Evolutionary conservation across 2,113 vertebrate species (phyloP), one percentile per base, ranked within the genome.

Genomic region (Percopsis transmontana): DNA sequence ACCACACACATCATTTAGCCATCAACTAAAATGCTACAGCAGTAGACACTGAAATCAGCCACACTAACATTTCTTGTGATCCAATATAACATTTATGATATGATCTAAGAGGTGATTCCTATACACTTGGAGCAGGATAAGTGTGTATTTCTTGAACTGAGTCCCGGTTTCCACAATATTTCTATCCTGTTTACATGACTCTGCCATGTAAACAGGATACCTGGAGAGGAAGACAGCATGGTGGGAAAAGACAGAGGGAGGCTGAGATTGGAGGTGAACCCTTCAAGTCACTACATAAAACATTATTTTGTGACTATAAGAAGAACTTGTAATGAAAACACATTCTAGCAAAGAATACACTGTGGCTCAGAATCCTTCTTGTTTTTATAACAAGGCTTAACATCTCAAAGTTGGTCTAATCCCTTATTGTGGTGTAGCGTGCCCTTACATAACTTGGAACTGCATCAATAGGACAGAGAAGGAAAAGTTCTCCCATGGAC

Each of bases 141-240:
- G 61, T 66, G 21, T 57, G 60, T 60, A 77, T 72, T 58, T 80
- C 53, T 71, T 47, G 18, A 74, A 81, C 68, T 62, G 54, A 72
- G 64, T 67, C 52, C 56, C 20, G 5, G 57, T 86, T 90, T 90
- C 84, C 70, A 39, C 45, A 52, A 72, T 72, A 72, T 83, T 80
- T 88, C 75, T 70, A n/a, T n/a, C n/a, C n/a, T n/a, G n/a, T n/a
- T n/a, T n/a, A 60, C 57, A 64, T 68, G 60, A 61, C 54, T 59
- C 72, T 67, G 66, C 66, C 62, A 52, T 71, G 83, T 88, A 90
- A 91, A 91, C 89, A 91, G 89, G 90, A 91, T 87, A 84, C 57
- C 76, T 84, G 59, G 18, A 75, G 77, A 87, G 85, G 86, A 89
- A 91, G 85, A 84, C 77, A 77, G 52, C 64, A 63, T 79, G 80